Evolutionary conservation across 2,888 invertebrate genomes (phyloP), one percentile per base, ranked within the genome.

Genomic region (Pegoplata infirma): DNA sequence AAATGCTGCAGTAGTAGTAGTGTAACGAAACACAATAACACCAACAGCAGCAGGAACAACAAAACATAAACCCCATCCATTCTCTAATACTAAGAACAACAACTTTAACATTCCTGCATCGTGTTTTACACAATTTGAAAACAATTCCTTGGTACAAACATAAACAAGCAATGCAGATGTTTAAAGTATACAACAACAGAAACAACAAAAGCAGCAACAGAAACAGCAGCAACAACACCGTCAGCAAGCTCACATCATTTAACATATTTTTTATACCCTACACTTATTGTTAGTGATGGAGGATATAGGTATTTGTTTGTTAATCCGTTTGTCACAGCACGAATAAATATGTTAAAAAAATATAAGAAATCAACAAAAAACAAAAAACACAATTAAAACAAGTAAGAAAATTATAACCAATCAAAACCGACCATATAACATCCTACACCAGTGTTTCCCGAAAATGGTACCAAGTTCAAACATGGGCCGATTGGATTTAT

Each of bases 91-190:
- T 32, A 19, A 51, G 16, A 51, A 71, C 40, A 36, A 74, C 69
- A 78, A 79, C 63, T 79, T 72, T 59, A 79, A 79, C 79, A 79
- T 75, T 79, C 71, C 79, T 67, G 79, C 66, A 72, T 72, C 75
- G 75, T 79, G 79, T 75, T 79, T 79, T 67, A 79, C 79, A 79
- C 75, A 72, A 79, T 79, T 79, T 44, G 32, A 61, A 75, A 75
- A 75, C 68, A 71, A 63, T 76, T 76, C 53, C 71, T 80, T 72
- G 56, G 32, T 72, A 67, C 58, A 53, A 51, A 71, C 55, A 74
- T 58, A 67, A 78, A 75, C 80, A 76, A 72, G 68, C 64, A 73
- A 68, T 78, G 76, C 78, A 78, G 80, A 73, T 78, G 69, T 59
- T 76, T 67, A 28, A 69, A 66, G 51, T 66, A 56, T 46, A 64